Base-by-base conservation (phyloP, 2,888 invertebrate species). In the Pseudoips prasinana region DNA sequence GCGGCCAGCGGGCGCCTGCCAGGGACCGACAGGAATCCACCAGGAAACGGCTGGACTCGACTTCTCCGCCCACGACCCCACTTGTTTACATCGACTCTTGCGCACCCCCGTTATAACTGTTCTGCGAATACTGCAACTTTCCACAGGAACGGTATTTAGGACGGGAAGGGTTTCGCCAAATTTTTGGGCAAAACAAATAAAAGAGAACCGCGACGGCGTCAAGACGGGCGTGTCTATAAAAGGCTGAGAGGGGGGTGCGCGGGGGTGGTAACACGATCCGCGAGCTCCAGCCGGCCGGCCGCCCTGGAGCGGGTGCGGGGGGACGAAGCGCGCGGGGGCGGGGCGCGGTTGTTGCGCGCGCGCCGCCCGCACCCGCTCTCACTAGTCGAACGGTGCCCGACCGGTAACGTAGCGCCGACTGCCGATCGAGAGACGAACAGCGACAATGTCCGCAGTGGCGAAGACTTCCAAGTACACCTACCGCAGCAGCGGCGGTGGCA, bases 391-490 rank as follows among this genome's bases (percentile, higher is more conserved):
- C 87, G 87, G 86, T 86, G 86, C 86, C 87, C 86, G 87, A 86
- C 87, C 87, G 87, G 87, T 86, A 88, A 87, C 87, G 86, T 87
- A 85, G 87, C 87, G 87, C 85, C 87, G 87, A 87, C 85, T 83
- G 84, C 85, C 86, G 83, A 83, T 65, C 82, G 84, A 86, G 81
- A 85, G 78, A 85, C 85, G 85, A 84, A 77, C 82, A 83, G 85
- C 91, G 91, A 92, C 92, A 90, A 92, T 93, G 90, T 93, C 93
- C 85, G 90, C 92, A 88, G 87, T 93, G 80, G 92, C 94, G 85
- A 96, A 96, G 91, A 91, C 94, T 79, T 95, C 96, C 84, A 96
- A 96, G 90, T 97, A 97, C 91, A 93, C 94, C 81, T 97, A 97
- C 92, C 94, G 96, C 88, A 95, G 96, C 80, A 92, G 93, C 79